phyloP scores from a whole-genome alignment of 2,797 vertebrate species.

The Micromesistius poutassou region DNA sequence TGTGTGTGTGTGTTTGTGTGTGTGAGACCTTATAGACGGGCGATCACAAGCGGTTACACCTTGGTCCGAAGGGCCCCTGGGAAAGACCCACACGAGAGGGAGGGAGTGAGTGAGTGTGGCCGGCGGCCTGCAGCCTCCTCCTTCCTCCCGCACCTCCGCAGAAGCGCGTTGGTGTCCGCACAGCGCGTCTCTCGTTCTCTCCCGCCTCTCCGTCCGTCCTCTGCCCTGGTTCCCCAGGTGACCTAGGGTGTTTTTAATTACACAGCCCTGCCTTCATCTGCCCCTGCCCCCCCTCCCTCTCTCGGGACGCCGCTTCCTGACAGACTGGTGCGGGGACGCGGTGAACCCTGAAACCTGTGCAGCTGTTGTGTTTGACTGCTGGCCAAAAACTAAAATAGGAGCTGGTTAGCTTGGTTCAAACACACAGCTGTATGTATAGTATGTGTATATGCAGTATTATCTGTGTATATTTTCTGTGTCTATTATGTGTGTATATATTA shows the following conservation, averaged over 20 bases:
- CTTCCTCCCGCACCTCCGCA: neutral
- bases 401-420: slow-evolving; percentile 69
- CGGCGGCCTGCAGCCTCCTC: no score
- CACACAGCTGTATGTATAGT: slow-evolving; percentile 10
- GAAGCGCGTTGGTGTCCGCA: neutral
- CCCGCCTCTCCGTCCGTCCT: slow-evolving; percentile 25
- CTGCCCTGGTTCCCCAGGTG: slow-evolving; percentile 72
- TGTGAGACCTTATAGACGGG: slow-evolving; percentile 15
- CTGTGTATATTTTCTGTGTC: no score
- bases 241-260: slow-evolving; percentile 91
- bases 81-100: no score
- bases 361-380: slow-evolving; percentile 94
- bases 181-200: neutral
- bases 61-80: slow-evolving; percentile 30
- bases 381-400: slow-evolving; percentile 87
- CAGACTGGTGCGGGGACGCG: slow-evolving; percentile 83
- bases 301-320: slow-evolving; percentile 75
- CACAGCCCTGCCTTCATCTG: slow-evolving; percentile 39
- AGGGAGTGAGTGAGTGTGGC: no score
- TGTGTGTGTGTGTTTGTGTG: slow-evolving; percentile 19
- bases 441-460: no score
- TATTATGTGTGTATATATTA: no score
- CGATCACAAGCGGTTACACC: slow-evolving; percentile 18
- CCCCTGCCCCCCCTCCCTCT: slow-evolving; percentile 76
- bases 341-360: slow-evolving; percentile 86